A percentile compares a stretch with the other conserved stretches of the same genome.
These are phyloP conservation scores for Netelia fuscicornis DNA, from an alignment of 2,888 invertebrate genomes.

Conservation along the genomic window DNA sequence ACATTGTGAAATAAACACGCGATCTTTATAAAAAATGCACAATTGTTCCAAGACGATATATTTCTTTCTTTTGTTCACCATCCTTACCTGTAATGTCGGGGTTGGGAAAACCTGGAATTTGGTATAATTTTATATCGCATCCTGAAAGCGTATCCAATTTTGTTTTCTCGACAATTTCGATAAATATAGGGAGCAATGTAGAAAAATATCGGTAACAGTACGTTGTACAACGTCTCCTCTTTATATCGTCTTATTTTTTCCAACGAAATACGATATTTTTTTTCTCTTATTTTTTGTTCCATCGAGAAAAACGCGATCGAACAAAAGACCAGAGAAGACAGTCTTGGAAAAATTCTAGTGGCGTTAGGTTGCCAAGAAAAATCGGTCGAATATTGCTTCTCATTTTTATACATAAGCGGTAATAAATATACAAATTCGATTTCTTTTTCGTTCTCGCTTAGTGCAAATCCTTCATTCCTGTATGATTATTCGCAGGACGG, in stretches of 20 bases:
- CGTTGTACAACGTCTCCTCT: not conserved
- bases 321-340: not conserved
- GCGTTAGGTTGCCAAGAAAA: too few relatives aligned
- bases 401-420: not conserved
- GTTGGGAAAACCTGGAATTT: not conserved
- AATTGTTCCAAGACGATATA: not conserved
- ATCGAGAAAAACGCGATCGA: not conserved
- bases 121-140: not conserved
- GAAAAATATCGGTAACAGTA: not conserved
- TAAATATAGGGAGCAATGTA: not conserved
- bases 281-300: not conserved
- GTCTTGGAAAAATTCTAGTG: too few relatives aligned
- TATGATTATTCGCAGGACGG: constrained; percentile 72
- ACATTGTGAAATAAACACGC: not conserved
- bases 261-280: not conserved
- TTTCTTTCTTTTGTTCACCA: not conserved
- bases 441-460: not conserved
- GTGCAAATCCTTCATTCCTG: constrained; percentile 30
- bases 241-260: not conserved
- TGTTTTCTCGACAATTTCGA: not conserved
- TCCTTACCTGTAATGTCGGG: not conserved
- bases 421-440: not conserved
- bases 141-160: not conserved
- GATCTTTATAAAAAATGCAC: not conserved
- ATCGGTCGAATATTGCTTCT: constrained; percentile 1